Percentiles rank a stretch among this genome's conserved stretches.
Evolutionary conservation across 2,888 invertebrate genomes (phyloP).

Genomic region (Bedellia somnulentella): DNA sequence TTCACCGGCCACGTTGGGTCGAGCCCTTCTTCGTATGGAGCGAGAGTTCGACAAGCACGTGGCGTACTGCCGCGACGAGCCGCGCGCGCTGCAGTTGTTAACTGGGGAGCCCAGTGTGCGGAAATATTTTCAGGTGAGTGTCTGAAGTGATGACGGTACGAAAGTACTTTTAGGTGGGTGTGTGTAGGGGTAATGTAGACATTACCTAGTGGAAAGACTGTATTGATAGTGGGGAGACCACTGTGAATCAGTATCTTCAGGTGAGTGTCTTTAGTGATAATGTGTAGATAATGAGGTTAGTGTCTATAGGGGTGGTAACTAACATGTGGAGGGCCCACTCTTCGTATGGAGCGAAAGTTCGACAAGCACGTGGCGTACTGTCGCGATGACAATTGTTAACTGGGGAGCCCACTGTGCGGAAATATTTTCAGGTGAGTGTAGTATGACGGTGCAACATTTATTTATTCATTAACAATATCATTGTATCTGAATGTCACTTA

Average conservation of each 20-base stretch:
- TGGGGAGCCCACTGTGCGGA: slow-evolving; percentile 67
- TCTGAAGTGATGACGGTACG: too few species aligned
- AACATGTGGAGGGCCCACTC: too few species aligned
- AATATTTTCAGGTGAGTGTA: slow-evolving; percentile 83
- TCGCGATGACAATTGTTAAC: slow-evolving; percentile 78
- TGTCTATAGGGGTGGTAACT: too few species aligned
- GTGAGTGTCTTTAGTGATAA: too few species aligned
- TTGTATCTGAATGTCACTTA: too few species aligned
- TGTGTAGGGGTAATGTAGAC: too few species aligned
- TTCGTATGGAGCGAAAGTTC: slow-evolving; percentile 90
- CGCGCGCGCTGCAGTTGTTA: slow-evolving; percentile 78
- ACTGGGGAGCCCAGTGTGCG: slow-evolving; percentile 68
- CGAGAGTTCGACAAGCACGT: slow-evolving; percentile 94
- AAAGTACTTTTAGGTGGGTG: too few species aligned
- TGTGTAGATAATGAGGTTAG: too few species aligned
- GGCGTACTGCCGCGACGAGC: slow-evolving; percentile 85
- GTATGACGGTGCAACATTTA: neutral
- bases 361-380: slow-evolving; percentile 92
- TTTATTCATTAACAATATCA: too few species aligned
- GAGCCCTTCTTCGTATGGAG: slow-evolving; percentile 87
- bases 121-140: slow-evolving; percentile 80
- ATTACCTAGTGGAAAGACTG: too few species aligned
- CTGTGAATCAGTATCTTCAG: too few species aligned
- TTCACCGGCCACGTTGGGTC: slow-evolving; percentile 85
- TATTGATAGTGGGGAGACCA: too few species aligned